Evolutionary conservation across 1,140 invertebrate species (phyloP).

Genomic region (Drosophila cardini): DNA sequence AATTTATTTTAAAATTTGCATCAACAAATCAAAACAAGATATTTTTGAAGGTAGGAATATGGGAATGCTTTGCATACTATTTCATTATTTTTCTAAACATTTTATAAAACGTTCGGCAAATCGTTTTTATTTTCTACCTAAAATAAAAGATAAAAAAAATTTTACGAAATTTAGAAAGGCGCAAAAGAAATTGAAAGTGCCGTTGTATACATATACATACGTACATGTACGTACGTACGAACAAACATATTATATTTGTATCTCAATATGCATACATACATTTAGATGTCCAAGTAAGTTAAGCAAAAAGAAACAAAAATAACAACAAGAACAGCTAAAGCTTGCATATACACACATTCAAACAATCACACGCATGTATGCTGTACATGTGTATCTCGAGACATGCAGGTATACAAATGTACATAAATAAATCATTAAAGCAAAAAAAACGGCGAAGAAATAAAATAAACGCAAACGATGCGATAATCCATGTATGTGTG

Average conservation of each 20-base stretch:
- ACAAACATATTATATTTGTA: not conserved
- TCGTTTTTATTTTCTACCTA: not conserved
- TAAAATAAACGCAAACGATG: not conserved
- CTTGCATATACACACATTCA: not conserved
- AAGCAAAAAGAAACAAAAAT: not conserved
- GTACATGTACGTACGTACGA: no score
- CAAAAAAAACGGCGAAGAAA: conserved; percentile 8
- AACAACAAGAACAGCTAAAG: not conserved
- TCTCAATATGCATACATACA: not conserved
- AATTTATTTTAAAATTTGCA: not conserved
- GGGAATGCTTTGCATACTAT: conserved; percentile 3
- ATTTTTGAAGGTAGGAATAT: conserved; percentile 2
- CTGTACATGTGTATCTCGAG: not conserved
- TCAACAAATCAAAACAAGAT: not conserved
- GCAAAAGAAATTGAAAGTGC: conserved; percentile 34
- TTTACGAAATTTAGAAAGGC: not conserved
- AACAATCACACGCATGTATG: conserved; percentile 11
- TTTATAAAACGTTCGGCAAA: not conserved
- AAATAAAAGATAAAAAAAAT: not conserved
- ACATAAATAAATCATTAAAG: conserved; percentile 29
- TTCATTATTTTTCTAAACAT: not conserved
- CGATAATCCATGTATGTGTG: not conserved
- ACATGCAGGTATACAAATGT: conserved; percentile 25
- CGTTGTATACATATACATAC: not conserved
- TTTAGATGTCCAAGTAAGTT: conserved; percentile 9